A percentile compares a stretch with the other conserved stretches of the same genome.
Conservation (phyloP, 2,888 invertebrate genomes). For the Achlya flavicornis region DNA sequence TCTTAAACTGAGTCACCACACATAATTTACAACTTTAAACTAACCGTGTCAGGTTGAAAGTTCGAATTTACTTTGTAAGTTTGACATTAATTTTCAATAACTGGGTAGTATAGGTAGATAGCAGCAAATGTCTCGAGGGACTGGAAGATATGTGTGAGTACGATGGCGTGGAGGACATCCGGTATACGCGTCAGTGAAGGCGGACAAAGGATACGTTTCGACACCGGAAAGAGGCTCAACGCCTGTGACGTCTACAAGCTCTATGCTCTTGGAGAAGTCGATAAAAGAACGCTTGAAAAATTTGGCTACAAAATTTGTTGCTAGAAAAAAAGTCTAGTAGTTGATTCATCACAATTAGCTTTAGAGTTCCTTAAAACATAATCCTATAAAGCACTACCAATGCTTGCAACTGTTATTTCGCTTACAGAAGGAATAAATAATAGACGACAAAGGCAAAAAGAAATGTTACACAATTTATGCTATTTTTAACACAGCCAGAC, state of each 20-base stretch:
- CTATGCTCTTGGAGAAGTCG: not conserved
- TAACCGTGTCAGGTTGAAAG: not conserved
- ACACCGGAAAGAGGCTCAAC: conserved; percentile 3
- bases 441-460: not conserved
- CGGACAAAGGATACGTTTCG: conserved; percentile 37
- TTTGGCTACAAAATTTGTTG: no score
- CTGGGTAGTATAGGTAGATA: conserved; percentile 24
- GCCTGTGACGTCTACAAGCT: not conserved
- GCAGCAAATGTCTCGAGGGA: conserved; percentile 37
- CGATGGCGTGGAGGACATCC: conserved; percentile 30
- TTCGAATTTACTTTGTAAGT: not conserved
- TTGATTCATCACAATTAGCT: not conserved
- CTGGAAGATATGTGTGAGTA: conserved; percentile 26
- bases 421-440: not conserved
- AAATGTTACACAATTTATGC: not conserved
- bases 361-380: not conserved
- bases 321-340: no score
- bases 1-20: not conserved
- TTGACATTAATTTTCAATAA: conserved; percentile 22
- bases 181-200: conserved; percentile 35
- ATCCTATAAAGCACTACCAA: not conserved
- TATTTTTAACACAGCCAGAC: not conserved
- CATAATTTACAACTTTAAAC: not conserved
- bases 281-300: not conserved
- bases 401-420: not conserved